Evolutionary conservation across 2,888 invertebrate genomes (phyloP).

Genomic region (Argyra leucocephala): DNA sequence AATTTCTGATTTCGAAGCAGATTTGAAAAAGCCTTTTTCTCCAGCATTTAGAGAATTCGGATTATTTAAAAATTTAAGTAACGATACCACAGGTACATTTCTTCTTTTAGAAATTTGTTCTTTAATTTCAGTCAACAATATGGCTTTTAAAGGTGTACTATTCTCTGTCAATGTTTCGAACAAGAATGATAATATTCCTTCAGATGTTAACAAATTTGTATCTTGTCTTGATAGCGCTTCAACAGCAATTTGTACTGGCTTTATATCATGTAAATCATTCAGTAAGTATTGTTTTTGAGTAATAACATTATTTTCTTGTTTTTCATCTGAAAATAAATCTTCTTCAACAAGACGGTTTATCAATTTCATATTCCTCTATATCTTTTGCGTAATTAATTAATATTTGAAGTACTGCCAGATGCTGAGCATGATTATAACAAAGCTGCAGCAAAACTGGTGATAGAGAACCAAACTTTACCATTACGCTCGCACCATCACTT

Average conservation of each 20-base stretch:
- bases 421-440: slow-evolving; percentile 7
- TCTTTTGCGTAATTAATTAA: slow-evolving; percentile 10
- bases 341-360: background rate
- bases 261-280: background rate
- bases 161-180: background rate
- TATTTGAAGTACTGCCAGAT: slow-evolving; percentile 10
- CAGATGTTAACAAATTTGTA: slow-evolving; percentile 11
- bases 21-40: background rate
- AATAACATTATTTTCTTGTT: background rate
- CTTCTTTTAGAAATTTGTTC: slow-evolving; percentile 5
- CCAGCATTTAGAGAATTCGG: background rate
- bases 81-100: background rate
- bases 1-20: background rate
- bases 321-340: background rate
- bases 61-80: slow-evolving; percentile 4
- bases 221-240: slow-evolving; percentile 4
- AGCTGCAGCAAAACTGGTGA: slow-evolving; percentile 11
- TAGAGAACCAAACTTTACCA: slow-evolving; percentile 10
- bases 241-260: slow-evolving; percentile 12
- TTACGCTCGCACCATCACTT: slow-evolving; percentile 11
- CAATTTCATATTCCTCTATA: slow-evolving; percentile 8
- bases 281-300: background rate
- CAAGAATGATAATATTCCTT: slow-evolving; percentile 12
- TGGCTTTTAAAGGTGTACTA: slow-evolving; percentile 3
- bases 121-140: background rate